Evolutionary conservation across 2,113 vertebrate genomes (phyloP), one percentile per base, ranked within the genome.

Genomic region (Anguilla japonica): DNA sequence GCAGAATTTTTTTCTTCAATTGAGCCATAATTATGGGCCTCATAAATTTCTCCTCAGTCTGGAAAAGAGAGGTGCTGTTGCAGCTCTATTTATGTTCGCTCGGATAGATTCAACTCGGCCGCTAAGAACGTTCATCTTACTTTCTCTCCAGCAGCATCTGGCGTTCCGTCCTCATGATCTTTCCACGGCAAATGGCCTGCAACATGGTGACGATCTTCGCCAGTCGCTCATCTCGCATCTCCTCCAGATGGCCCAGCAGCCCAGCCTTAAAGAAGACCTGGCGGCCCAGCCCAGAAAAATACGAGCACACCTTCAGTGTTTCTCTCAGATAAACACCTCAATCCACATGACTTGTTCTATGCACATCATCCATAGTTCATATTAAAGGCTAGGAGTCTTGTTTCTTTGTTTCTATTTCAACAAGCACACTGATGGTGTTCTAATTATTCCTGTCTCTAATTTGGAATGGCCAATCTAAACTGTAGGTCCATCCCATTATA

Each of bases 251-350:
- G 75, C 94, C 94, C 90, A 96, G 88, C 78, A 96, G 89, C 16
- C 95, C 95, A 0, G 87, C 93, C 41, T 91, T 92, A 84, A 96
- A 96, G 79, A 96, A 96, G 16, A 94, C 92, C 93, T 95, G 87
- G 78, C 60, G 80, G 56, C 20, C 20, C 20, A 7, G n/a, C 18
- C 60, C 11, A n/a, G 26, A 46, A 22, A 63, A 80, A 43, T 22
- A 85, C 4, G 71, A 14, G 34, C 14, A 80, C 43, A 26, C 34
- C 40, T 83, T 71, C 18, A 9, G 20, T n/a, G 39, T 39, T 20
- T 3, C 43, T 83, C 29, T 20, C 71, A 60, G 43, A 82, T 22
- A 57, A 46, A 84, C 13, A 81, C 15, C 60, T 67, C 22, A 67
- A 3, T 67, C 50, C 50, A 53, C 8, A 14, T 53, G 8, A 53